phyloP scores from a whole-genome alignment of 2,113 vertebrate species.

The Pachyramphus minor region DNA sequence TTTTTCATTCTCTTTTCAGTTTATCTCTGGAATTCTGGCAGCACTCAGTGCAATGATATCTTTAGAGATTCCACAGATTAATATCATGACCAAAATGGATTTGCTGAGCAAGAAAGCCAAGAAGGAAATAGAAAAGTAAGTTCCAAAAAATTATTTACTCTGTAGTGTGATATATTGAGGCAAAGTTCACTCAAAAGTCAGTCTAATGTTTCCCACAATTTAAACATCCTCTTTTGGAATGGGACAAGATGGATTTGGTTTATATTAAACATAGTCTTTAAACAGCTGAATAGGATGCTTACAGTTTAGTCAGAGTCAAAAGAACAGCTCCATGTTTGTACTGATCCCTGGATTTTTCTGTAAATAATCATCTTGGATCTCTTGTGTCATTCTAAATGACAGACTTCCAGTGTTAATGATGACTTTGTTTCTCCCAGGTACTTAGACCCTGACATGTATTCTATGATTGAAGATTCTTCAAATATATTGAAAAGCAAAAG shows the following conservation, averaged over 20 bases:
- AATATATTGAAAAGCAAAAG: constrained; percentile 82
- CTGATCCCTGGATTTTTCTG: background rate
- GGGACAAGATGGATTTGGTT: background rate
- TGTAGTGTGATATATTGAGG: background rate
- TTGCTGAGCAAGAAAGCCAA: constrained; percentile 92
- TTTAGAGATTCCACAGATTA: constrained; percentile 93
- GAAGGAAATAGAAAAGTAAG: constrained; percentile 96
- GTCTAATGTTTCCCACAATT: background rate
- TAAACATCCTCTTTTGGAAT: background rate
- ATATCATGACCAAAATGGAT: constrained; percentile 99
- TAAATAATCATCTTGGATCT: background rate
- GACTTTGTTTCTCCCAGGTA: constrained; percentile 75
- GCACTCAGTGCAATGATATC: constrained; percentile 94
- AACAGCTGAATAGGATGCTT: background rate
- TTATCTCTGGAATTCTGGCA: constrained; percentile 94
- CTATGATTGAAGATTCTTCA: constrained; percentile 88
- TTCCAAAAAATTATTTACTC: background rate
- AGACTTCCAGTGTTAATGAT: background rate
- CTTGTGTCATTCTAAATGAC: background rate
- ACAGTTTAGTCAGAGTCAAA: background rate
- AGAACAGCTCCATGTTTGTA: background rate
- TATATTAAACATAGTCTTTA: background rate
- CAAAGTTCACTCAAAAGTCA: background rate
- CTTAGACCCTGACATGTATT: constrained; percentile 97
- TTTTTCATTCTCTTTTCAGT: constrained; percentile 72